Percentiles rank a stretch among this genome's conserved stretches.
Evolutionary conservation across 2,797 vertebrate species (phyloP).

Genomic region (Alcedo quadribrachys): DNA sequence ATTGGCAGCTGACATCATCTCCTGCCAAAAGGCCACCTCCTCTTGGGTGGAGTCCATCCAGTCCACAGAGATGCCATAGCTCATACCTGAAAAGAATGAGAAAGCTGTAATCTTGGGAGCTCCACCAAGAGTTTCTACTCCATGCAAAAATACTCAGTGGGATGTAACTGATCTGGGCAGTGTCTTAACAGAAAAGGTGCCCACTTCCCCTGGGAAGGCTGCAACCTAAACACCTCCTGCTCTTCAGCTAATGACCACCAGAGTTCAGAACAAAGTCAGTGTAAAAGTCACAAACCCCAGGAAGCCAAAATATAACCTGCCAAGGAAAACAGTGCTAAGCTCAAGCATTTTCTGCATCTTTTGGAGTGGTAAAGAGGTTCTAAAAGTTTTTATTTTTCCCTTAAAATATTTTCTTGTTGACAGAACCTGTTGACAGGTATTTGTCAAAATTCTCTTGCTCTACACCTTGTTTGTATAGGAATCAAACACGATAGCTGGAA

Average conservation of each 20-base stretch:
- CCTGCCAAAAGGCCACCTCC: conserved; percentile 77
- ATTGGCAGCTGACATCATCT: conserved; percentile 73
- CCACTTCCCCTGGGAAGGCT: not conserved
- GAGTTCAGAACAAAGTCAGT: not conserved
- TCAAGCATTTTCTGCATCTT: not conserved
- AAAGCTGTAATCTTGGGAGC: not conserved
- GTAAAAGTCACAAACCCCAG: not conserved
- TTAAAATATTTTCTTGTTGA: not conserved
- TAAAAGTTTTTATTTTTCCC: not conserved
- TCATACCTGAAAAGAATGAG: conserved; percentile 40
- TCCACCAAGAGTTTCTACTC: not conserved
- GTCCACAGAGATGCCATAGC: conserved; percentile 76
- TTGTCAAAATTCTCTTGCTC: not conserved
- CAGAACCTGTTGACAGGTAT: not conserved
- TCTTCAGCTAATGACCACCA: not conserved
- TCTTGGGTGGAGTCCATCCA: conserved; percentile 79
- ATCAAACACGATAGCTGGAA: not conserved
- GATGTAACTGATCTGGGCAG: not conserved
- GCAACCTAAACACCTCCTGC: not conserved
- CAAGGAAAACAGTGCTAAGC: not conserved
- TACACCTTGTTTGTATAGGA: not conserved
- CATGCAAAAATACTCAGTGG: not conserved
- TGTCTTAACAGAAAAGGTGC: not conserved
- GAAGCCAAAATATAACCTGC: not conserved
- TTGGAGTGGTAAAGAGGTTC: not conserved